Percentiles rank a stretch among this genome's conserved stretches.
Conservation (phyloP, 2,113 vertebrate species). For the Prochilodus magdalenae region DNA sequence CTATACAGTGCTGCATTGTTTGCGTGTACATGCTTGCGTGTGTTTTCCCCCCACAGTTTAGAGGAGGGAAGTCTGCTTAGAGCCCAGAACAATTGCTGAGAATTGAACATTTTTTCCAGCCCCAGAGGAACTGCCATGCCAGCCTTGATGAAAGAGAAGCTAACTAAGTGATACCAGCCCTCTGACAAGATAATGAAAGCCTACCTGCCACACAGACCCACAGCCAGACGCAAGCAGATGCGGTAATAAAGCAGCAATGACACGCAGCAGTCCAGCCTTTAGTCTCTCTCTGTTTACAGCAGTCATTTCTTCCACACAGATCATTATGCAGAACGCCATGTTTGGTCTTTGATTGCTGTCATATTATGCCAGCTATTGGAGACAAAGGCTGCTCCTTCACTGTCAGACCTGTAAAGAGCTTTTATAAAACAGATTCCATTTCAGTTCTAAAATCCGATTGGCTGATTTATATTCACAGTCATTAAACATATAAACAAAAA, state of each 20-base stretch:
- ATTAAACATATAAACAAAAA: neutral
- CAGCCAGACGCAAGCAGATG: constrained; percentile 1
- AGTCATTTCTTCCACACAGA: neutral
- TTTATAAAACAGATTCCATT: neutral
- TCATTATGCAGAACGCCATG: constrained; percentile 6
- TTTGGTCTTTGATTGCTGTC: constrained; percentile 14
- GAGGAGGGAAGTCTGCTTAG: constrained; percentile 40
- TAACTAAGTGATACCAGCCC: constrained; percentile 31
- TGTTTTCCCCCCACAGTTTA: constrained; percentile 27
- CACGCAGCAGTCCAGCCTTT: constrained; percentile 10
- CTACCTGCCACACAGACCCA: constrained; percentile 24
- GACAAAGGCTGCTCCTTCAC: neutral
- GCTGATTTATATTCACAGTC: neutral
- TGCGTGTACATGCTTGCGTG: constrained; percentile 37
- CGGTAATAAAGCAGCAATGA: neutral
- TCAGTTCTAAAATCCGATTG: neutral
- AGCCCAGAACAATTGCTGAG: constrained; percentile 33
- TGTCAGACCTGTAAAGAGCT: neutral
- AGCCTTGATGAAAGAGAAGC: constrained; percentile 34
- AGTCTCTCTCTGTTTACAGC: neutral
- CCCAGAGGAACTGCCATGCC: constrained; percentile 26
- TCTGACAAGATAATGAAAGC: constrained; percentile 36
- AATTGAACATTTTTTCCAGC: constrained; percentile 28
- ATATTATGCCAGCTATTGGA: neutral
- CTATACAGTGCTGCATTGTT: constrained; percentile 42